Percentiles rank a stretch among this genome's conserved stretches.
phyloP scores from a whole-genome alignment of 2,113 vertebrate species.

The Origma solitaria region DNA sequence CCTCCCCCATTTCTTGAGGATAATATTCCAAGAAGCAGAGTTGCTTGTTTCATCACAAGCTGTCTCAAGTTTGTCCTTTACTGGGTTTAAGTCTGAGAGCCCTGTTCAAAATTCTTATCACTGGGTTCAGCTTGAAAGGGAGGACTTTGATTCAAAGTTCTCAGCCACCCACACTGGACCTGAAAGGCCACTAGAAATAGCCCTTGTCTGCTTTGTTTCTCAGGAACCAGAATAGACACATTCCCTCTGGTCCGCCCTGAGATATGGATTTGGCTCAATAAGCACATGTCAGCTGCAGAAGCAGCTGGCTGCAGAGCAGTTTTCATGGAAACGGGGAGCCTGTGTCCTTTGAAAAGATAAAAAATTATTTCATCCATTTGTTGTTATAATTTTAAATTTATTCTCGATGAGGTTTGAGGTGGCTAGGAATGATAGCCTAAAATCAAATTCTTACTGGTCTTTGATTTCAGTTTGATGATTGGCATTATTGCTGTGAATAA shows the following conservation, averaged over 20 bases:
- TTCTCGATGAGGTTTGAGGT: background rate
- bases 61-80: background rate
- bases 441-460: background rate
- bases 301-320: slow-evolving; percentile 17
- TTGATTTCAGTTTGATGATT: background rate
- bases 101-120: background rate
- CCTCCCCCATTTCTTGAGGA: background rate
- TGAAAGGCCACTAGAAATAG: slow-evolving; percentile 58
- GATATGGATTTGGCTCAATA: slow-evolving; percentile 44
- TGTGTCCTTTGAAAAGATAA: slow-evolving; percentile 14
- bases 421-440: background rate
- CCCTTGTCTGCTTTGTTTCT: slow-evolving; percentile 39
- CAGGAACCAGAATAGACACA: slow-evolving; percentile 48
- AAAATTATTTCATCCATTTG: background rate
- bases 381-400: background rate
- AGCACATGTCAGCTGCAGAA: slow-evolving; percentile 32
- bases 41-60: background rate
- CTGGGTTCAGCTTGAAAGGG: background rate
- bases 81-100: background rate
- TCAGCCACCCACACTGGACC: slow-evolving; percentile 30
- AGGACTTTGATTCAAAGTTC: slow-evolving; percentile 5
- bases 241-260: slow-evolving; percentile 44
- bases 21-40: background rate
- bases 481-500: background rate
- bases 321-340: slow-evolving; percentile 6